These are phyloP conservation scores for Ophioninae sp. DNA, from an alignment of 2,888 invertebrate genomes.

Conservation along the genomic window DNA sequence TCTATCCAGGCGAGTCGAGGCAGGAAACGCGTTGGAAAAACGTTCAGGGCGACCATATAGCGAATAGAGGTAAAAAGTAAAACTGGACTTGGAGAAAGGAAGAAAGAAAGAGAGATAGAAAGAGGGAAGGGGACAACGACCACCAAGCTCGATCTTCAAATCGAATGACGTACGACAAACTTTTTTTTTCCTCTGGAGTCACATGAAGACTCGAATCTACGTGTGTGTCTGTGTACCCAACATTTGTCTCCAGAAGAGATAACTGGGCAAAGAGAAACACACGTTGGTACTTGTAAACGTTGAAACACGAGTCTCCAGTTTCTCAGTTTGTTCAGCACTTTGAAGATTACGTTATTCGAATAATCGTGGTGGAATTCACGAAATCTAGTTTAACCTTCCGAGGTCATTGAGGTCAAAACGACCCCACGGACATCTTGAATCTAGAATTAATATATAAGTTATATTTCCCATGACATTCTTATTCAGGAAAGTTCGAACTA, in stretches of 20 bases:
- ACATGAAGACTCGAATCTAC: not conserved
- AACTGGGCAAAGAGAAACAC: conserved; percentile 27
- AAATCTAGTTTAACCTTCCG: too few relatives aligned
- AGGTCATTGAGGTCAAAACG: too few relatives aligned
- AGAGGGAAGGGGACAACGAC: conserved; percentile 43
- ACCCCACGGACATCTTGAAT: too few relatives aligned
- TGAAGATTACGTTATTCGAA: conserved; percentile 25
- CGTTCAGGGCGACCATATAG: conserved; percentile 28
- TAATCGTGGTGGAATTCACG: conserved; percentile 14
- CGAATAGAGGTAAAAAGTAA: conserved; percentile 32
- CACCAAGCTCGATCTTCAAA: conserved; percentile 64
- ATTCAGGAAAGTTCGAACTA: too few relatives aligned
- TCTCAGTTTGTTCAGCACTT: conserved; percentile 38
- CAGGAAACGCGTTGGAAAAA: conserved; percentile 65
- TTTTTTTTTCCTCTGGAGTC: conserved; percentile 32
- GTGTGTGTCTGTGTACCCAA: not conserved
- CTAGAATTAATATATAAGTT: too few relatives aligned
- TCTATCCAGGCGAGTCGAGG: conserved; percentile 32
- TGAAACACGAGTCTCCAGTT: conserved; percentile 40
- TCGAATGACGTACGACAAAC: conserved; percentile 52
- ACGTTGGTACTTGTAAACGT: conserved; percentile 27
- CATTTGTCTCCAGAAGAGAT: conserved; percentile 12
- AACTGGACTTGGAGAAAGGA: conserved; percentile 3
- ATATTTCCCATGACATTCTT: too few relatives aligned
- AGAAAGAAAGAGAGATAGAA: not conserved